Conservation (phyloP, 2,888 invertebrate genomes). For the Brenthis ino region DNA sequence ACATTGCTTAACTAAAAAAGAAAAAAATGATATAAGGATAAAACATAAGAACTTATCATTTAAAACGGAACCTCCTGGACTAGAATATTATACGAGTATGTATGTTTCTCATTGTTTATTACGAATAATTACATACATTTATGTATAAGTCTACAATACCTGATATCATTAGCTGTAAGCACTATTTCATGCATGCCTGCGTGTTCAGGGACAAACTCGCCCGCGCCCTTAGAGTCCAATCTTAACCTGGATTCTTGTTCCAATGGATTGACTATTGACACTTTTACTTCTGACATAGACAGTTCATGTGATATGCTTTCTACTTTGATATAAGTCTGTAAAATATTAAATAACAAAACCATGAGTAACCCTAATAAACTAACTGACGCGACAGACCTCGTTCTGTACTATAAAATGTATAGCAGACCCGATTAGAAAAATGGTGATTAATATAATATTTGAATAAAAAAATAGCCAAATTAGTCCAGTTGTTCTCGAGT, state of each 20-base stretch:
- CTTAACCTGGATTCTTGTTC: conserved; percentile 85
- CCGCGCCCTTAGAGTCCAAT: conserved; percentile 88
- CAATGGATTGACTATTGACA: conserved; percentile 90
- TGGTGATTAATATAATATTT: no score
- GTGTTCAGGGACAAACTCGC: conserved; percentile 93
- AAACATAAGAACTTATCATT: no score
- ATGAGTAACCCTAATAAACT: no score
- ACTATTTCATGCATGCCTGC: conserved; percentile 95
- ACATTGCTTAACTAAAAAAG: no score
- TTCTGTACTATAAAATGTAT: no score
- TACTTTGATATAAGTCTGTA: conserved; percentile 89
- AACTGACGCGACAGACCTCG: no score
- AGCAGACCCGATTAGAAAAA: no score
- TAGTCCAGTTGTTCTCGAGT: no score
- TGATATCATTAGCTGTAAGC: conserved; percentile 82
- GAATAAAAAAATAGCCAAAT: no score
- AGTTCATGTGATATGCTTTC: conserved; percentile 87
- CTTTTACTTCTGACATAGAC: conserved; percentile 87
- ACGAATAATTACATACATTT: neutral
- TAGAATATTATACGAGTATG: no score
- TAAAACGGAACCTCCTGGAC: no score
- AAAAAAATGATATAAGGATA: no score
- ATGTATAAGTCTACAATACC: conserved; percentile 49
- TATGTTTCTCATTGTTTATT: neutral
- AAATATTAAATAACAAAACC: conserved; percentile 2